Conservation (phyloP, 1,140 invertebrate species). For the Yoshiicerus persimilis region DNA sequence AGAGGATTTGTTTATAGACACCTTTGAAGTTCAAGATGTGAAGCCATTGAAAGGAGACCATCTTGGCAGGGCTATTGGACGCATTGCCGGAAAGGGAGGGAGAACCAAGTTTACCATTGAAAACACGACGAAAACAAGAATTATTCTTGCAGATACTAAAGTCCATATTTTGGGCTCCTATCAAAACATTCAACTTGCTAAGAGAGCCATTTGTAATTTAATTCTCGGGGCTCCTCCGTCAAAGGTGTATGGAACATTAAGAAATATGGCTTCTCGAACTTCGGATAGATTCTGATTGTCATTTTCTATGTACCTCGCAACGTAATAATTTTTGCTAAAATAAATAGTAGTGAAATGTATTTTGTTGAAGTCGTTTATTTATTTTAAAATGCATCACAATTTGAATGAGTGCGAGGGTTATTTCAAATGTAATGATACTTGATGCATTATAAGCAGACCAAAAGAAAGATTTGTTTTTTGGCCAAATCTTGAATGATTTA, state of each 20-base stretch:
- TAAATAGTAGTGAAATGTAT: background rate
- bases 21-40: slow-evolving; percentile 96
- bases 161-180: slow-evolving; percentile 97
- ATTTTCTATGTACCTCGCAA: background rate
- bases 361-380: background rate
- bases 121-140: slow-evolving; percentile 98
- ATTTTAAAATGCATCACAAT: background rate
- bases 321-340: background rate
- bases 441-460: too few species aligned
- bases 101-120: slow-evolving; percentile 98
- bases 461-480: too few species aligned
- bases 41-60: slow-evolving; percentile 96
- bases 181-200: slow-evolving; percentile 94
- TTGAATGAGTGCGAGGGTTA: background rate
- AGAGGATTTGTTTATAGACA: slow-evolving; percentile 96
- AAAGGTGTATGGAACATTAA: slow-evolving; percentile 92
- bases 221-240: slow-evolving; percentile 94
- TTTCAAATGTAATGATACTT: background rate
- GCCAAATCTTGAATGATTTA: too few species aligned
- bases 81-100: slow-evolving; percentile 95
- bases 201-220: slow-evolving; percentile 94
- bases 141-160: slow-evolving; percentile 94
- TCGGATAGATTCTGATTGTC: slow-evolving; percentile 74
- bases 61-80: slow-evolving; percentile 89
- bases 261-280: slow-evolving; percentile 77